Evolutionary conservation across 2,113 vertebrate genomes (phyloP).

Genomic region (Eulacestoma nigropectus): DNA sequence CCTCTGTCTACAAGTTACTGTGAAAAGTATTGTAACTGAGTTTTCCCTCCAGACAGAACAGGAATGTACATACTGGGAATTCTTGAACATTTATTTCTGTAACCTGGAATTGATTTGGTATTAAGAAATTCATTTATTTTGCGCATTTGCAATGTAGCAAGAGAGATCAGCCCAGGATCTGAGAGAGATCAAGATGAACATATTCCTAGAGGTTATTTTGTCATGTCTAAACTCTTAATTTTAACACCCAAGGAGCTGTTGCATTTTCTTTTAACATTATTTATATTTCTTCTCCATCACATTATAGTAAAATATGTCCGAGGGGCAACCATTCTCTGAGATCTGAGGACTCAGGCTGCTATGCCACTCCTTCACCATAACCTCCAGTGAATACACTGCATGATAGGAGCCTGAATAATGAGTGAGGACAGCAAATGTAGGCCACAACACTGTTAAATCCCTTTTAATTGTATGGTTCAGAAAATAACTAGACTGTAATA

Average conservation of each 20-base stretch:
- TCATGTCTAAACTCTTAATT: not conserved
- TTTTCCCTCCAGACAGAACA: not conserved
- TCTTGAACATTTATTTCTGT: not conserved
- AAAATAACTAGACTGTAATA: not conserved
- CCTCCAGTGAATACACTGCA: not conserved
- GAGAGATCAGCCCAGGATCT: not conserved
- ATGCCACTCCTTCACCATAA: not conserved
- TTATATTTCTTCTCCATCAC: not conserved
- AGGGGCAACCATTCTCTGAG: not conserved
- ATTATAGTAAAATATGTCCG: not conserved
- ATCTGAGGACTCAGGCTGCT: not conserved
- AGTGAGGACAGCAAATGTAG: constrained; percentile 6
- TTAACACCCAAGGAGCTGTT: not conserved
- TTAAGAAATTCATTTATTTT: not conserved
- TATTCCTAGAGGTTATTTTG: not conserved
- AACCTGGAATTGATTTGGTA: not conserved
- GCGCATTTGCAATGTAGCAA: not conserved
- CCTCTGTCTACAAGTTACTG: not conserved
- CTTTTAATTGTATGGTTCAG: not conserved
- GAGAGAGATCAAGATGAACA: not conserved
- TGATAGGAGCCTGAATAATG: not conserved
- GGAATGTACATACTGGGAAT: not conserved
- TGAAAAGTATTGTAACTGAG: not conserved
- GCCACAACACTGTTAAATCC: not conserved
- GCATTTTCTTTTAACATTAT: not conserved